phyloP scores from a whole-genome alignment of 64 coral and sea anemone genomes.

The Montipora efflorescens region DNA sequence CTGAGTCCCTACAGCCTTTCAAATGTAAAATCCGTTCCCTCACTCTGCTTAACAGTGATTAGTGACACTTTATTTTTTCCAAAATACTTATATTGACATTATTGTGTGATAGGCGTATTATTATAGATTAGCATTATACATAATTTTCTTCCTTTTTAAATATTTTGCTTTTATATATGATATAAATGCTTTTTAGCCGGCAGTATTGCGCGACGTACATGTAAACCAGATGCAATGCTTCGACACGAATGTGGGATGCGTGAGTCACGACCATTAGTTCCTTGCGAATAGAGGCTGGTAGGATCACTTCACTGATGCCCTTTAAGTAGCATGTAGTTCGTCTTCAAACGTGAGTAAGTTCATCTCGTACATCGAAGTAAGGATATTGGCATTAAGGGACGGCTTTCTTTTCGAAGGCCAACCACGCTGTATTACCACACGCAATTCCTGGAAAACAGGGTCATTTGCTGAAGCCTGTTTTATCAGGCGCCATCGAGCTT shows the following conservation, averaged over 20 bases:
- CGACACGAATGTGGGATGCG: conserved; percentile 13
- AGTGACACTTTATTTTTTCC: too few relatives aligned
- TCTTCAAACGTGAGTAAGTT: not conserved
- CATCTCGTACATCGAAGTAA: conserved; percentile 1
- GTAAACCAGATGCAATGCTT: not conserved
- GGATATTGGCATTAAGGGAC: not conserved
- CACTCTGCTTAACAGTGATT: too few relatives aligned
- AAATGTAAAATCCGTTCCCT: too few relatives aligned
- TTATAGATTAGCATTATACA: too few relatives aligned
- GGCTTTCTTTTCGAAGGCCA: conserved; percentile 5
- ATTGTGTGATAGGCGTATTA: too few relatives aligned
- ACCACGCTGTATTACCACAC: not conserved
- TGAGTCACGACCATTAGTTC: not conserved
- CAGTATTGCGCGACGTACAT: not conserved
- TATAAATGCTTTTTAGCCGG: too few relatives aligned
- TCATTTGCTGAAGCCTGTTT: conserved; percentile 24
- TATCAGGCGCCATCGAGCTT: conserved; percentile 1
- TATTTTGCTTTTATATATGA: too few relatives aligned
- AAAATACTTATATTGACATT: too few relatives aligned
- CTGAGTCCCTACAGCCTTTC: too few relatives aligned
- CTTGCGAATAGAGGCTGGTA: not conserved
- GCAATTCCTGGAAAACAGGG: conserved; percentile 11
- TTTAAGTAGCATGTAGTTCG: conserved; percentile 8
- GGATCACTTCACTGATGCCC: conserved; percentile 1
- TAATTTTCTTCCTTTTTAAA: too few relatives aligned